phyloP scores from a whole-genome alignment of 2,113 vertebrate genomes.

The Xenotilapia flavipinnis region DNA sequence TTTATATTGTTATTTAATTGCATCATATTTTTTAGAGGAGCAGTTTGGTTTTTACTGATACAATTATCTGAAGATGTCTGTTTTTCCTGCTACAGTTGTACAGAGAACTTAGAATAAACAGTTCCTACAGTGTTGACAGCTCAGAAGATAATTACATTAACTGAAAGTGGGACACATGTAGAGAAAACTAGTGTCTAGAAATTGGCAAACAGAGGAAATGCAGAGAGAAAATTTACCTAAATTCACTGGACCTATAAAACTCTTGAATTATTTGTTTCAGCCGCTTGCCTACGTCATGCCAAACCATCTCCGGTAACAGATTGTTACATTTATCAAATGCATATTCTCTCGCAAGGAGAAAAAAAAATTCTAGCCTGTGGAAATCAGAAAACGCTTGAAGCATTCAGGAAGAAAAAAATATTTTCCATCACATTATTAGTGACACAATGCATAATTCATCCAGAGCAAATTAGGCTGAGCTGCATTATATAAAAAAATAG shows the following conservation, averaged over 20 bases:
- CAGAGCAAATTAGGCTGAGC: slow-evolving; percentile 21
- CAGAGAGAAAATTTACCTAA: background rate
- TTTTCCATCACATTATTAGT: slow-evolving; percentile 8
- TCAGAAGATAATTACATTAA: background rate
- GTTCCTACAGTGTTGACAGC: background rate
- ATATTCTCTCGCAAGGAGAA: background rate
- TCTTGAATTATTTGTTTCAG: background rate
- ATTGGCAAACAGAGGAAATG: background rate
- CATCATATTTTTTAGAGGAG: background rate
- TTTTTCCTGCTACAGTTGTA: background rate
- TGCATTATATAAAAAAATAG: background rate
- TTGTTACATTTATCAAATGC: background rate
- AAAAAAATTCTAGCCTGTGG: background rate
- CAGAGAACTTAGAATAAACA: background rate
- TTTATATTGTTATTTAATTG: background rate
- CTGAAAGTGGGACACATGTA: background rate
- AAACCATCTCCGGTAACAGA: background rate
- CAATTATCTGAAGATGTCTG: background rate
- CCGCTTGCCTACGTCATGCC: background rate
- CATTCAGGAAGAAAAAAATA: slow-evolving; percentile 24
- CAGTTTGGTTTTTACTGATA: background rate
- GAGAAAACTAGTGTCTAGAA: background rate
- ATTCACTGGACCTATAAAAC: background rate
- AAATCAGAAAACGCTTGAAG: slow-evolving; percentile 1
- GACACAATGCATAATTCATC: slow-evolving; percentile 55